Base-by-base conservation (phyloP, 1,140 invertebrate genomes). In the Antheraea mylitta region DNA sequence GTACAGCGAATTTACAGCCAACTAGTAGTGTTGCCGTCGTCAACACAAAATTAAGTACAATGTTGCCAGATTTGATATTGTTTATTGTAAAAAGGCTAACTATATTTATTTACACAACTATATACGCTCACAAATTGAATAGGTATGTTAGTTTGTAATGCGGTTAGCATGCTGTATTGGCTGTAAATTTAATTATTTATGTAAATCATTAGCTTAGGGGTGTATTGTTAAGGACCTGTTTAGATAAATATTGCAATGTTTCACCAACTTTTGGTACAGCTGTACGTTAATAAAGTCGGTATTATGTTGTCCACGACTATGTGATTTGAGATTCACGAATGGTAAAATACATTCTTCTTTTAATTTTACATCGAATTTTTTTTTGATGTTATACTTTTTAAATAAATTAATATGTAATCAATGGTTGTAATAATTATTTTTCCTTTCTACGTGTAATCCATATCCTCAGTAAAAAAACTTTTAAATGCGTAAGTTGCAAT, bases 311-410 rank as follows among this genome's bases (percentile, higher is more conserved):
- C 8, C 11, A 2, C 38, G 45, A 53, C n/a, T 13, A 45, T 36
- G 9, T 37, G 64, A 37, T 60, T 66, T 58, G 45, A 69, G 37
- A 72, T 45, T 68, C 66, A 68, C 45, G 60, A 68, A 68, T 65
- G 66, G 64, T 65, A 68, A 80, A 77, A 70, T 67, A 74, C 75
- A 72, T 76, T 73, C 78, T 61, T 87, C 87, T 82, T 89, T 87
- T 87, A 83, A 89, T 87, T 89, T 90, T 89, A 88, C 87, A 90
- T 90, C 85, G 87, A 90, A 89, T 9, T 9, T 9, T 84, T n/a
- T 87, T 88, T 90, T 87, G 88, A 89, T 89, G 86, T 90, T 30
- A 89, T 85, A 85, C 86, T 87, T 89, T 90, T 89, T 88, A 80
- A 89, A 74, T 86, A 89, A 89, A 89, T 87, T 85, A 87, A 88